Base-by-base conservation (phyloP, 2,797 vertebrate genomes). In the Megalops cyprinoides region DNA sequence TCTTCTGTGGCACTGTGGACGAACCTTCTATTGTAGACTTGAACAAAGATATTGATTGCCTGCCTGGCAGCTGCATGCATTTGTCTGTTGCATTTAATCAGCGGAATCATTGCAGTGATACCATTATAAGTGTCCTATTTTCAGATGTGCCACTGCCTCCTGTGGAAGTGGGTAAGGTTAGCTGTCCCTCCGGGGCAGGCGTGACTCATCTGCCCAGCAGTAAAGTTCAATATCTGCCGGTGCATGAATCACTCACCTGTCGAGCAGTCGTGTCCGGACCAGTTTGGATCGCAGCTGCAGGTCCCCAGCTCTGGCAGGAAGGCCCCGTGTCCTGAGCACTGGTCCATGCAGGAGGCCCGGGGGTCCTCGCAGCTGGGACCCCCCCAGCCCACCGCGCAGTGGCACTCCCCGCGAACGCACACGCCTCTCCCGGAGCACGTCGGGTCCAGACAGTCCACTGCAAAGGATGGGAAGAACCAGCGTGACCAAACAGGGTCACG, bases 381-480 rank as follows among this genome's bases (percentile, higher is more conserved):
- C 0, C 94, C 95, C 95, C 95, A 97, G 42, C 96, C 96, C 4
- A 93, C 84, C 18, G 95, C 94, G 85, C 96, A 97, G 81, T 96
- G 94, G 31, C 96, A 97, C 71, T 95, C 93, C 53, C 94, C 95
- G 77, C 95, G 94, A 4, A 97, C 93, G 4, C 96, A 97, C 85
- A 96, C 94, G 0, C 96, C 96, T 0, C 95, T 94, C 39, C 93
- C 90, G 0, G 95, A 96, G 88, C 96, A 97, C 87, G 90, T 89
- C 0, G 96, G 96, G 73, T 97, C 96, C 84, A 95, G 87, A 84
- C 96, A 97, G 88, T 96, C 95, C 90, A 96, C 95, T 89, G 69
- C 0, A 55, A 62, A 56, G 34, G 14, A 74, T 31, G 18, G 31
- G 10, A 34, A 14, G 3, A 34, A 3, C 60, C 60, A 14, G 28